These are phyloP conservation scores for Mesocricetus auratus DNA, from an alignment of 2,113 vertebrate genomes.

Conservation along the genomic window DNA sequence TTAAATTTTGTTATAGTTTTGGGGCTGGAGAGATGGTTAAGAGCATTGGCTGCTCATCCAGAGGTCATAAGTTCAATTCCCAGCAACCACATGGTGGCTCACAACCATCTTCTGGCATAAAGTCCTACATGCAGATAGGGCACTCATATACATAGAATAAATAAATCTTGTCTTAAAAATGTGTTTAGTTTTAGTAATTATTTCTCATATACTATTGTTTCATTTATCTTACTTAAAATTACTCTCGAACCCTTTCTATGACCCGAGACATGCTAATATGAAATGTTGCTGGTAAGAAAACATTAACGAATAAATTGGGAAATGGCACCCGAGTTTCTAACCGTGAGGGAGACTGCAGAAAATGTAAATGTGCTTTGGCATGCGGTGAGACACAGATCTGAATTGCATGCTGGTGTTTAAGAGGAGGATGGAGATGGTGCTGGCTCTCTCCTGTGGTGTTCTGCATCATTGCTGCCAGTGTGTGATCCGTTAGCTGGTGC, in stretches of 20 bases:
- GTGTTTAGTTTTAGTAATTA: neutral
- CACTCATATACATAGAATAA: neutral
- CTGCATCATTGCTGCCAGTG: neutral
- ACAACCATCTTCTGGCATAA: neutral
- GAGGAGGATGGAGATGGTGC: neutral
- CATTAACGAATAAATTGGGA: neutral
- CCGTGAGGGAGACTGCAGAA: neutral
- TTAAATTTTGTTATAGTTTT: neutral
- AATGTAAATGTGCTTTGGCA: neutral
- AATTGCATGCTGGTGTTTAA: neutral
- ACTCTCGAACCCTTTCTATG: neutral
- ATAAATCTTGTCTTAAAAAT: neutral
- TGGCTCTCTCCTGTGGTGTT: neutral
- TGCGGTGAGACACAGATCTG: neutral
- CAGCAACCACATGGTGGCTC: neutral
- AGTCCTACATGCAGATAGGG: neutral
- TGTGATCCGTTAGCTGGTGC: neutral
- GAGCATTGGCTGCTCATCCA: neutral
- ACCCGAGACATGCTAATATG: neutral
- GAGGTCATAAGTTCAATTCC: neutral
- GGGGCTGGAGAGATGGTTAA: neutral
- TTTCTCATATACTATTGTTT: slow-evolving; percentile 22
- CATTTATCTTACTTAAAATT: slow-evolving; percentile 28
- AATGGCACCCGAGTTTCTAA: neutral
- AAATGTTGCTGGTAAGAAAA: neutral